A percentile compares a stretch with the other conserved stretches of the same genome.
phyloP scores from a whole-genome alignment of 2,888 invertebrate species.

The Mechanitis mazaeus region DNA sequence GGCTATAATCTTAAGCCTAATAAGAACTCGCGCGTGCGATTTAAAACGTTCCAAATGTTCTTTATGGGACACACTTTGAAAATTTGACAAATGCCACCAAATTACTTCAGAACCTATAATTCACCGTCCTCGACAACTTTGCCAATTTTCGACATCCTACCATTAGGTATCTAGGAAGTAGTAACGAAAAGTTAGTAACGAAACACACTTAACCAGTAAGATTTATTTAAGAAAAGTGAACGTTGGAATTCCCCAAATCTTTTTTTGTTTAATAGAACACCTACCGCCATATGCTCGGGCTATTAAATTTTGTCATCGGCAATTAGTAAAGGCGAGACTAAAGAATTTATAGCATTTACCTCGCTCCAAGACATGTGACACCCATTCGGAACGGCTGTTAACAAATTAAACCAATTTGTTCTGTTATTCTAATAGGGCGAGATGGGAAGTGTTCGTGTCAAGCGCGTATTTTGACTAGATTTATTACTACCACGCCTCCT shows the following conservation, averaged over 20 bases:
- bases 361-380: conserved; percentile 66
- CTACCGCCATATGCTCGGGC: conserved; percentile 67
- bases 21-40: no score
- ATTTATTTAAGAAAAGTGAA: background rate
- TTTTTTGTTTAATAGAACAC: conserved; percentile 37
- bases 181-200: no score
- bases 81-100: background rate
- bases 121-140: no score
- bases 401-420: conserved; percentile 75
- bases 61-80: background rate
- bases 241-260: background rate
- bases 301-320: conserved; percentile 72
- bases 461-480: conserved; percentile 74
- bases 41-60: no score
- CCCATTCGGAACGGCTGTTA: conserved; percentile 70
- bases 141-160: no score
- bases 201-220: no score
- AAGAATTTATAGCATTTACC: conserved; percentile 61
- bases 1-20: no score
- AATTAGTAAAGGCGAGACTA: conserved; percentile 68
- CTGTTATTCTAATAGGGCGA: conserved; percentile 74
- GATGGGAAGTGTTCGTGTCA: conserved; percentile 71
- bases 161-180: no score
- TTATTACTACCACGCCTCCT: conserved; percentile 75
- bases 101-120: background rate